phyloP scores from a whole-genome alignment of 2,797 vertebrate genomes.

The Nasua narica region DNA sequence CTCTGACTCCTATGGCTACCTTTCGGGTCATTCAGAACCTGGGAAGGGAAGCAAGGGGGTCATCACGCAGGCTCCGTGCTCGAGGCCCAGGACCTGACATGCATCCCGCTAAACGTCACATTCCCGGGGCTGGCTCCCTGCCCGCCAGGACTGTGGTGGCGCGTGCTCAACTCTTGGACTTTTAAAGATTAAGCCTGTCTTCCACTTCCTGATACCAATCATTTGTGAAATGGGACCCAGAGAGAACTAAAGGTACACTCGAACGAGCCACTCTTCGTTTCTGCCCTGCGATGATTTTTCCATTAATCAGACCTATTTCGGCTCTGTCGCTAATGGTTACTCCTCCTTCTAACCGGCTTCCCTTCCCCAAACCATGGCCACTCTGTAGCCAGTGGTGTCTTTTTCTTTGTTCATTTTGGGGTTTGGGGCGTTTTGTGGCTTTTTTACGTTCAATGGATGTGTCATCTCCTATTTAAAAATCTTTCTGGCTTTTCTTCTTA shows the following conservation, averaged over 20 bases:
- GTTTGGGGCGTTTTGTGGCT: neutral
- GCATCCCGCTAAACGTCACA: accelerated
- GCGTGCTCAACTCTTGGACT: neutral
- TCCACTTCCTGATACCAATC: neutral
- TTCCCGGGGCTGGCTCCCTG: neutral
- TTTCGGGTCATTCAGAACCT: neutral
- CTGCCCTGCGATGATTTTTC: neutral
- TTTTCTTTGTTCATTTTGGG: neutral
- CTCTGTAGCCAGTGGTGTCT: neutral
- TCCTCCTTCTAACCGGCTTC: neutral
- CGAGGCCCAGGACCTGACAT: neutral
- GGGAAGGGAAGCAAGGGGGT: neutral
- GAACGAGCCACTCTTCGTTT: neutral
- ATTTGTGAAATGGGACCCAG: neutral
- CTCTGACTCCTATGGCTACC: neutral
- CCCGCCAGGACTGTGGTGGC: neutral
- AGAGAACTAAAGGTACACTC: neutral
- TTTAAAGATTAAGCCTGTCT: neutral
- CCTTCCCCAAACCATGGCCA: neutral
- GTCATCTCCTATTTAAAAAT: neutral
- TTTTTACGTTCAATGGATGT: neutral
- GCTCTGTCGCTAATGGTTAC: neutral
- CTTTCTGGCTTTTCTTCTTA: neutral
- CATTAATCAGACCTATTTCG: neutral
- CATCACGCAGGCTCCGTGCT: accelerated